Base-by-base conservation (phyloP, 2,888 invertebrate species). In the Neocrepidodera transversa region DNA sequence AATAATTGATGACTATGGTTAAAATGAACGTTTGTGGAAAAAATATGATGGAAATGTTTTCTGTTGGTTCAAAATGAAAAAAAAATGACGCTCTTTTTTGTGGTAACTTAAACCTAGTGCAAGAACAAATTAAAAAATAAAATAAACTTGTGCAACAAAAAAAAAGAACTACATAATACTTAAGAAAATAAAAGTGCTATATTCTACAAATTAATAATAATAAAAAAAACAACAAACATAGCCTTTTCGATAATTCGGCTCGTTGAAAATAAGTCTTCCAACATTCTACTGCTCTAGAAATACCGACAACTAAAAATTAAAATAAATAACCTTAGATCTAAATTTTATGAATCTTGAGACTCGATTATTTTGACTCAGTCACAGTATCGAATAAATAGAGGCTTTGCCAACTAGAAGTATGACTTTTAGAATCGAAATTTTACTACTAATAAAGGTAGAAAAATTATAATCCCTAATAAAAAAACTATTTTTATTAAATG, bases 31-130 rank as follows among this genome's bases (percentile, higher is more conserved):
- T n/a, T n/a, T n/a, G n/a, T n/a, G n/a, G n/a, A 43, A 18, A 20
- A 18, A 23, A 23, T 8, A 35, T 16, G 23, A 32, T 40, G 42
- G n/a, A 48, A 57, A 61, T 61, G 57, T 61, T 56, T 58, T 53
- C 61, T 45, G 51, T 47, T 47, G 30, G 35, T 51, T 53, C 48
- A 51, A 32, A 55, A 49, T 49, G 20, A 40, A 8, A 17, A 23
- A 60, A 50, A 50, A 35, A 52, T 38, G 51, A 43, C 45, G 35
- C 32, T 23, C 26, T 52, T 58, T 13, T 36, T 57, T 55, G 42
- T 60, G 64, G 62, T 64, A 66, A 63, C 65, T 63, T 65, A 65
- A 38, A 54, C 48, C 60, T 64, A 66, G 62, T 62, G 64, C 64
- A 66, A 66, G 66, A 62, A 62, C 60, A 60, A 35, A 57, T 57